Conservation (phyloP, 1,140 invertebrate species). For the Asbolus verrucosus region DNA sequence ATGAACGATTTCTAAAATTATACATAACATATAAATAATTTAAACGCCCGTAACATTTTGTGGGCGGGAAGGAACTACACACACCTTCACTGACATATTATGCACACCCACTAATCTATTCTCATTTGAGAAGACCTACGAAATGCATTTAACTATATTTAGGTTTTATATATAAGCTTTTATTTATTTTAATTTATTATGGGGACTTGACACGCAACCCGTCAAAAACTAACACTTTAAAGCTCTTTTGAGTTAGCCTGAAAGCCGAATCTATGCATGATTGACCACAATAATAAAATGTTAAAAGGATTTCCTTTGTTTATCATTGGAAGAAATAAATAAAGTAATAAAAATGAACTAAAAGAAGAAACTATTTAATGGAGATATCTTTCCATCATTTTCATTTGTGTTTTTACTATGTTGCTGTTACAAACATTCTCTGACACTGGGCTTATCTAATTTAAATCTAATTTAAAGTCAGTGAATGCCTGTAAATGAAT, state of each 20-base stretch:
- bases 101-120: constrained; percentile 44
- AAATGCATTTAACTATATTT: constrained; percentile 38
- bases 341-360: too few species aligned
- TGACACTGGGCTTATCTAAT: too few species aligned
- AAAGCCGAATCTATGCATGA: background rate
- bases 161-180: constrained; percentile 23
- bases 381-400: too few species aligned
- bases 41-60: constrained; percentile 38
- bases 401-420: too few species aligned
- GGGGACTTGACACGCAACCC: constrained; percentile 18
- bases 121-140: constrained; percentile 37
- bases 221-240: background rate
- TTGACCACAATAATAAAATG: too few species aligned
- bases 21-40: constrained; percentile 39
- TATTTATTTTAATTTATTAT: constrained; percentile 29
- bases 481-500: too few species aligned
- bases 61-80: constrained; percentile 35
- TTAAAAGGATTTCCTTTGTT: too few species aligned
- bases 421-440: too few species aligned
- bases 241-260: background rate
- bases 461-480: too few species aligned
- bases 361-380: too few species aligned
- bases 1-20: constrained; percentile 37
- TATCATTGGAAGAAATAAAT: too few species aligned
- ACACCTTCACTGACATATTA: constrained; percentile 45